A percentile compares a stretch with the other conserved stretches of the same genome.
Evolutionary conservation across 2,888 invertebrate genomes (phyloP).

Genomic region (Cheilosia impressa): DNA sequence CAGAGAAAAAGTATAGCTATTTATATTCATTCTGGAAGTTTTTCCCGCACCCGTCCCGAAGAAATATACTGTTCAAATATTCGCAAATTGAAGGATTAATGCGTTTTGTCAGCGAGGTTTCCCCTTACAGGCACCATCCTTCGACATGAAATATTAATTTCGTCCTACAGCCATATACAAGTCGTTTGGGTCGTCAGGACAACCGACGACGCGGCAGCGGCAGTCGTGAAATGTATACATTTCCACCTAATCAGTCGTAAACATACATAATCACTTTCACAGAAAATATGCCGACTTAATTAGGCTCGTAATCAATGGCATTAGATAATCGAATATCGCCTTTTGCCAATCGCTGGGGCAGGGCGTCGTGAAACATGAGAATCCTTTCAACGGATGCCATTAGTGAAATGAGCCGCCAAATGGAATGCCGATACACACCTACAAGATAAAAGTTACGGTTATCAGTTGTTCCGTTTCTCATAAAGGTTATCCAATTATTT

Average conservation of each 20-base stretch:
- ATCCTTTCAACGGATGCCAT: constrained; percentile 53
- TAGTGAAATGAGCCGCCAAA: constrained; percentile 19
- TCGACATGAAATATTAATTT: constrained; percentile 26
- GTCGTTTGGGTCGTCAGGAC: background rate
- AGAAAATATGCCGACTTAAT: constrained; percentile 45
- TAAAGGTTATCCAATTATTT: background rate
- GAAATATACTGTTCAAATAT: constrained; percentile 22
- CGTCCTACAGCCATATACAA: too few relatives aligned
- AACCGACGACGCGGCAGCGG: background rate
- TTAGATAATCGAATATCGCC: constrained; percentile 52
- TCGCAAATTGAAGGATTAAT: constrained; percentile 23
- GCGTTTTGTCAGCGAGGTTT: background rate
- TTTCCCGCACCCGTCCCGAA: constrained; percentile 3
- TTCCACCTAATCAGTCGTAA: constrained; percentile 1
- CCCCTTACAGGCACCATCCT: background rate
- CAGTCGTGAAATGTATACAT: constrained; percentile 10
- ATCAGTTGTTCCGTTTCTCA: constrained; percentile 8
- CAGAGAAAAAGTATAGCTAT: background rate
- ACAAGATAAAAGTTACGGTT: background rate
- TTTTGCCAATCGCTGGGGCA: constrained; percentile 1
- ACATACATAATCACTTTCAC: constrained; percentile 34
- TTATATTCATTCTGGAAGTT: constrained; percentile 8
- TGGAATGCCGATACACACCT: background rate
- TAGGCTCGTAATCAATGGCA: constrained; percentile 58
- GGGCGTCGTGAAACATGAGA: constrained; percentile 43